Base-by-base conservation (phyloP, 2,888 invertebrate species). In the Pycnomerus fuliginosus region DNA sequence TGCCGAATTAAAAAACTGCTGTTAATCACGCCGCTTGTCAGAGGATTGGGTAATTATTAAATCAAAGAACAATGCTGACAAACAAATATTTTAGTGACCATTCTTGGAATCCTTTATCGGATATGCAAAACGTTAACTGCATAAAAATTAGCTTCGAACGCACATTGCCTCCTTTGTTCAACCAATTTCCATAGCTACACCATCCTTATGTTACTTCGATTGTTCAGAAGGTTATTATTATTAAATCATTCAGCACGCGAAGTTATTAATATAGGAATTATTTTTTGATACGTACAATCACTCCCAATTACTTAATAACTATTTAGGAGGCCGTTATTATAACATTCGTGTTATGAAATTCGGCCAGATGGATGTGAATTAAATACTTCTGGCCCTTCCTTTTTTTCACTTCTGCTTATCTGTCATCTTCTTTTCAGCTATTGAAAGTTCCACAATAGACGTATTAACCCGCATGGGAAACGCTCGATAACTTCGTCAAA, bases 71-170 rank as follows among this genome's bases (percentile, higher is more conserved):
- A 38, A 37, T 32, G 52, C 52, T 49, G 48, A 52, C 49, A 44
- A 44, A 44, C 51, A 52, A 50, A 43, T 48, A 50, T 56, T 56
- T 55, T 52, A 47, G 50, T 32, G 55, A 57, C 58, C 48, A 55
- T 63, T 63, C 61, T 59, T 50, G 58, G 63, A 63, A 64, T 53
- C 39, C 53, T 54, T 55, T 60, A 62, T 62, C 61, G 64, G 64
- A 64, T 64, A 64, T 64, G 64, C 60, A 61, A 62, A 64, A 64
- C 64, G 61, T 56, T 49, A 49, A 44, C 55, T 56, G 64, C 56
- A 64, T 64, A 61, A 61, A 64, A 62, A 64, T 62, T 58, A 62
- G 53, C 41, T 35, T 40, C 20, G 35, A 48, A 54, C 46, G 55
- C 55, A 58, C 53, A 54, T 55, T 55, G 60, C 56, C 53, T 59